Evolutionary conservation across 2,888 invertebrate genomes (phyloP).

Genomic region (Microctonus hyperodae): DNA sequence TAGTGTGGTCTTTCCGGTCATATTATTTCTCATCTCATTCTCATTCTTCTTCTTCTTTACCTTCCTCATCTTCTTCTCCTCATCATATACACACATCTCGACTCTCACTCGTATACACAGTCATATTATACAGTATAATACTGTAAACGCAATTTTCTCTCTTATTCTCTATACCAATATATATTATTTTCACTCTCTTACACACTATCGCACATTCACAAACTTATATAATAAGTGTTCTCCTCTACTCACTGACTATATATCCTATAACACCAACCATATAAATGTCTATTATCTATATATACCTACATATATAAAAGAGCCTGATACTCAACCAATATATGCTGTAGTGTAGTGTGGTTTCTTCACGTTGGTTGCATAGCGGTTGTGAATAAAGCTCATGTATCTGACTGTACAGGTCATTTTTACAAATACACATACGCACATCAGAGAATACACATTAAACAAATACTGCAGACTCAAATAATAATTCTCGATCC

Average conservation of each 20-base stretch:
- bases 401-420: slow-evolving; percentile 12
- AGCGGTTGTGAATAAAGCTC: slow-evolving; percentile 20
- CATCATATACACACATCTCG: slow-evolving; percentile 1
- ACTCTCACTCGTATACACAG: too few species aligned
- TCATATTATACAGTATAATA: too few species aligned
- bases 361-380: slow-evolving; percentile 20
- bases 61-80: too few species aligned
- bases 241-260: not conserved
- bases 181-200: slow-evolving; percentile 1
- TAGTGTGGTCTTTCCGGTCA: slow-evolving; percentile 25
- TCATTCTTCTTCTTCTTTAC: slow-evolving; percentile 2
- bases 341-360: too few species aligned
- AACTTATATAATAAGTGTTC: slow-evolving; percentile 29
- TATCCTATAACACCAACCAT: slow-evolving; percentile 4
- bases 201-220: slow-evolving; percentile 22
- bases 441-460: too few species aligned
- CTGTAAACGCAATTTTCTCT: slow-evolving; percentile 7
- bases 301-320: not conserved
- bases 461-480: not conserved
- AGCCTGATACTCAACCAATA: slow-evolving; percentile 21
- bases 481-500: not conserved
- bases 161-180: slow-evolving; percentile 3
- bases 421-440: slow-evolving; percentile 8
- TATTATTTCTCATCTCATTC: slow-evolving; percentile 10
- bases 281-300: not conserved